Base-by-base conservation (phyloP, 2,888 invertebrate genomes). In the Oxytorus armatus region DNA sequence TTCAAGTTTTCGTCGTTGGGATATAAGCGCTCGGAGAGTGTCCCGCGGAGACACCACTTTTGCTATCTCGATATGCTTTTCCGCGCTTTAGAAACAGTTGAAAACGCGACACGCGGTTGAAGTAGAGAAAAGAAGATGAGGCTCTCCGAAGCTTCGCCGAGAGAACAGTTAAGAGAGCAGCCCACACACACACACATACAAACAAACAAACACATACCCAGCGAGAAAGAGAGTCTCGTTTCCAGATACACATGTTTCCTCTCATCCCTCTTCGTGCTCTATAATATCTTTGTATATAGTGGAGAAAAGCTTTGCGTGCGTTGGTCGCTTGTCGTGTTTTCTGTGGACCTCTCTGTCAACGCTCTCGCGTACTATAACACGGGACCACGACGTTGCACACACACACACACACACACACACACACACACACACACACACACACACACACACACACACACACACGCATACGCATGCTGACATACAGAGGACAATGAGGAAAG, bases 1-100 rank as follows among this genome's bases (percentile, higher is more conserved):
- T 90, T 90, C 85, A 88, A 89, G 87, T 89, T 88, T 86, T 88
- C 84, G 82, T 79, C 74, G 83, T 77, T 69, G 85, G 36, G 23
- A 57, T 29, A 59, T 47, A 66, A 74, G 65, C 65, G 74, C 47
- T 25, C 25, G 65, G 47, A 36, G 47, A 74, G 74, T 74, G 74
- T 74, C 73, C 61, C 53, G 49, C 18, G 53, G 68, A 61, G 76
- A 77, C 81, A 76, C 77, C 73, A 51, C 73, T 53, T 53, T 73
- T 73, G 10, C 73, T 33, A 63, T 55, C 42, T 33, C 42, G 49
- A 47, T 65, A 57, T 57, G 55, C 47, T 74, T 57, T 66, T 55
- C 51, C 73, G 63, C 63, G 73, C 63, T 73, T 73, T 73, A 42
- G 42, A 51, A 61, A 63, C 61, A 73, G 49, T 25, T 39, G 51